These are phyloP conservation scores for Synanthedon myopaeformis DNA, from an alignment of 2,888 invertebrate species.

Conservation along the genomic window DNA sequence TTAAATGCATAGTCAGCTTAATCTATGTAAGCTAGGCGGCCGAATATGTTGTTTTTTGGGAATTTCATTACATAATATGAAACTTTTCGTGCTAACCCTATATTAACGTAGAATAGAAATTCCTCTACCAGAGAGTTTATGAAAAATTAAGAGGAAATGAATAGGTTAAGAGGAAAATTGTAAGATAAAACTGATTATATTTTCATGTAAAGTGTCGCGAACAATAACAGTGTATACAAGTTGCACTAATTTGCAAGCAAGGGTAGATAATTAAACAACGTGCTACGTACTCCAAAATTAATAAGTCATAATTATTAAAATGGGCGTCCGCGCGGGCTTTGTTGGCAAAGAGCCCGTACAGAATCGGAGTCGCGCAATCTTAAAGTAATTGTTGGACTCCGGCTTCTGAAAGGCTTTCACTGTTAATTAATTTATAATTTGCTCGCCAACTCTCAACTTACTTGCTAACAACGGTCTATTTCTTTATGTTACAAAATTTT, in stretches of 20 bases:
- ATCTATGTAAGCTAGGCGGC: too few species aligned
- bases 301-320: constrained; percentile 50
- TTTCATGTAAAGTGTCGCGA: not conserved
- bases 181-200: too few species aligned
- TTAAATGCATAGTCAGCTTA: too few species aligned
- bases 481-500: constrained; percentile 19
- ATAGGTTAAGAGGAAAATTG: too few species aligned
- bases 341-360: constrained; percentile 45
- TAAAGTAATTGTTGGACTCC: constrained; percentile 45
- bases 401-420: constrained; percentile 28
- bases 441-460: constrained; percentile 40
- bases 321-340: constrained; percentile 26
- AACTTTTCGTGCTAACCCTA: too few species aligned
- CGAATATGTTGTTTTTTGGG: too few species aligned
- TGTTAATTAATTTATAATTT: constrained; percentile 63
- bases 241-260: constrained; percentile 7
- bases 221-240: not conserved
- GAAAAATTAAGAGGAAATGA: too few species aligned
- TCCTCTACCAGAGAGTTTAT: too few species aligned
- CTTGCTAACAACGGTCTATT: constrained; percentile 15
- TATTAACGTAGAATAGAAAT: too few species aligned
- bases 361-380: constrained; percentile 42
- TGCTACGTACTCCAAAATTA: constrained; percentile 22
- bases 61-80: too few species aligned
- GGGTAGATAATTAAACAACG: constrained; percentile 8